Base-by-base conservation (phyloP, 2,797 vertebrate genomes). In the Tolypeutes matacus region DNA sequence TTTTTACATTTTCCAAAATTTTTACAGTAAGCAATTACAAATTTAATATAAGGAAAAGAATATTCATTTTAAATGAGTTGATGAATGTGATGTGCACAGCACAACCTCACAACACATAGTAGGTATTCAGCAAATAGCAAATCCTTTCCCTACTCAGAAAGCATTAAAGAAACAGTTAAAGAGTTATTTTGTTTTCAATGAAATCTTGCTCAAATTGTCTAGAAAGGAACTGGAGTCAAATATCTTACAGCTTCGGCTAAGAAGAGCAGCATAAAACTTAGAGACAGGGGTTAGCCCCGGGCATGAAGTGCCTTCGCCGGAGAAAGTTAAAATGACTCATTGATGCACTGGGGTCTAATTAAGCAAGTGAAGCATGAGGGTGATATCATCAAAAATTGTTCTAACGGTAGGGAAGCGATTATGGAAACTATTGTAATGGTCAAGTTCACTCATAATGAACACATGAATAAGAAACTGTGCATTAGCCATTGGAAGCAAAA, bases 391-490 rank as follows among this genome's bases (percentile, higher is more conserved):
- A 95, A 97, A 97, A 97, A 97, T 97, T 95, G 92, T 96, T 94
- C 93, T 97, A 96, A 96, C 39, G 18, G 96, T 96, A 96, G 97
- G 95, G 95, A 97, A 97, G 93, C 34, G 89, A 97, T 97, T 97
- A 97, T 95, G 91, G 91, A 78, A 96, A 95, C 96, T 95, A 90
- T 94, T 97, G 94, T 86, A 95, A 90, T 97, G 96, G 97, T 96
- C 96, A 97, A 96, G 97, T 97, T 97, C 96, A 96, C 95, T 95
- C 81, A 96, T 97, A 97, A 97, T 97, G 97, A 97, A 97, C 94
- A 97, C 83, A 97, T 97, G 97, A 97, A 97, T 97, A 97, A 96
- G 86, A 97, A 95, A 96, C 62, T 95, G 36, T 97, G 76, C 94
- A 96, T 97, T 96, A 96, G 86, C 89, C 91, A 82, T 85, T 85